These are phyloP conservation scores for Lochmaea crataegi DNA, from an alignment of 2,888 invertebrate species.

Conservation along the genomic window DNA sequence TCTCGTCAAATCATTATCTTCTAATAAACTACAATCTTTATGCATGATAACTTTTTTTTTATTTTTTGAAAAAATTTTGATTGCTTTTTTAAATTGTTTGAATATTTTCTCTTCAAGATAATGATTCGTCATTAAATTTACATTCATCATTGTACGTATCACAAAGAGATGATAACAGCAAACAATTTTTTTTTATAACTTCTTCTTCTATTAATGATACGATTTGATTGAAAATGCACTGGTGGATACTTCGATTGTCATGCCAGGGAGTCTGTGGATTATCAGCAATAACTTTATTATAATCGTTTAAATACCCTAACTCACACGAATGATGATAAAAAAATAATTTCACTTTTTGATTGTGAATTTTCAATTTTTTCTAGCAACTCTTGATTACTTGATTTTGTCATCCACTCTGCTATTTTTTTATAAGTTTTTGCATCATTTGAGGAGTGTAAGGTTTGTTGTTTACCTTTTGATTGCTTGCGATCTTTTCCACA, in stretches of 20 bases:
- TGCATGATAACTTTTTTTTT: neutral
- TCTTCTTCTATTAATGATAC: constrained; percentile 23
- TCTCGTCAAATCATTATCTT: constrained; percentile 11
- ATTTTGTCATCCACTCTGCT: constrained; percentile 28
- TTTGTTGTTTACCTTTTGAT: constrained; percentile 29
- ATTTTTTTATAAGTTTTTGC: constrained; percentile 35
- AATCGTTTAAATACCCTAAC: constrained; percentile 31
- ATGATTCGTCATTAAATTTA: too few relatives aligned
- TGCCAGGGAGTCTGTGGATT: constrained; percentile 35
- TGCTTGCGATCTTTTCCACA: constrained; percentile 34
- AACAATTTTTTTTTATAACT: neutral
- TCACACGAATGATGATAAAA: constrained; percentile 39
- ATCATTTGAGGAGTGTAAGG: constrained; percentile 32
- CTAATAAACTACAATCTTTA: constrained; percentile 10
- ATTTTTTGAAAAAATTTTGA: too few relatives aligned
- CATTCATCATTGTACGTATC: too few relatives aligned
- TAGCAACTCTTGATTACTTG: constrained; percentile 23
- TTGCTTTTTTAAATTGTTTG: too few relatives aligned
- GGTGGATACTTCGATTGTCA: constrained; percentile 22
- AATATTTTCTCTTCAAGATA: too few relatives aligned
- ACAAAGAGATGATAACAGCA: too few relatives aligned
- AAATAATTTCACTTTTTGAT: constrained; percentile 37
- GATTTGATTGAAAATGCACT: constrained; percentile 24
- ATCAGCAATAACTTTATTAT: constrained; percentile 32
- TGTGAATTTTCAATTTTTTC: constrained; percentile 33